These are phyloP conservation scores for Pantherophis vulpinus DNA, from an alignment of 2,797 vertebrate genomes.

Conservation along the genomic window DNA sequence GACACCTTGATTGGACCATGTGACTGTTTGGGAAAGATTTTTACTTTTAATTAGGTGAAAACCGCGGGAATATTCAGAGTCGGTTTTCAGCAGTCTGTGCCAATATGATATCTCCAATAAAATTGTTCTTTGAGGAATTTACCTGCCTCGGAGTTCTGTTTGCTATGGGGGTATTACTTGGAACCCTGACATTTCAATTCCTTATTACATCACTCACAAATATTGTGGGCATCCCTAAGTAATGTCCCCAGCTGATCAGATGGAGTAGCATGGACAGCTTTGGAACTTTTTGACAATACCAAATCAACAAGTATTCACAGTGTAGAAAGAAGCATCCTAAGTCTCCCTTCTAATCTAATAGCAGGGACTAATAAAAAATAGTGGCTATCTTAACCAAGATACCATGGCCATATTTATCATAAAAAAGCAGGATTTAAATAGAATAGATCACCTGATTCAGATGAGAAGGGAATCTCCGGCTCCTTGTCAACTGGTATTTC, in stretches of 20 bases:
- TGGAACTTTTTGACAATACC: not conserved
- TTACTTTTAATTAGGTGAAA: too few species aligned
- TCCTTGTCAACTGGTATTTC: not conserved
- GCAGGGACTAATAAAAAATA: not conserved
- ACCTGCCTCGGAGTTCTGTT: too few species aligned
- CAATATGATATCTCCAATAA: too few species aligned
- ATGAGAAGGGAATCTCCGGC: not conserved
- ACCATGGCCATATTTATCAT: too few species aligned
- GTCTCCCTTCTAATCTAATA: not conserved
- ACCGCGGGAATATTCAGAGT: too few species aligned
- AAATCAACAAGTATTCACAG: not conserved
- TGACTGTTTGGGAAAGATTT: too few species aligned
- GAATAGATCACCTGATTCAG: not conserved
- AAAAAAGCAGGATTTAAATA: not conserved
- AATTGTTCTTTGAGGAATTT: too few species aligned
- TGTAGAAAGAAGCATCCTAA: not conserved
- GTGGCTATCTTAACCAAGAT: too few species aligned
- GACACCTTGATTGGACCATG: too few species aligned
- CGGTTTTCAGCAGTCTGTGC: too few species aligned
- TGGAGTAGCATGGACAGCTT: not conserved
- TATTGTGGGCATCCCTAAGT: not conserved
- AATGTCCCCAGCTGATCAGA: not conserved
- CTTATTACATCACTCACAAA: not conserved
- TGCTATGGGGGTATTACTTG: too few species aligned
- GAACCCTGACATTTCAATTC: too few species aligned